Evolutionary conservation across 1,140 invertebrate genomes (phyloP), one percentile per base, ranked within the genome.

Genomic region (Drosophila ironensis): DNA sequence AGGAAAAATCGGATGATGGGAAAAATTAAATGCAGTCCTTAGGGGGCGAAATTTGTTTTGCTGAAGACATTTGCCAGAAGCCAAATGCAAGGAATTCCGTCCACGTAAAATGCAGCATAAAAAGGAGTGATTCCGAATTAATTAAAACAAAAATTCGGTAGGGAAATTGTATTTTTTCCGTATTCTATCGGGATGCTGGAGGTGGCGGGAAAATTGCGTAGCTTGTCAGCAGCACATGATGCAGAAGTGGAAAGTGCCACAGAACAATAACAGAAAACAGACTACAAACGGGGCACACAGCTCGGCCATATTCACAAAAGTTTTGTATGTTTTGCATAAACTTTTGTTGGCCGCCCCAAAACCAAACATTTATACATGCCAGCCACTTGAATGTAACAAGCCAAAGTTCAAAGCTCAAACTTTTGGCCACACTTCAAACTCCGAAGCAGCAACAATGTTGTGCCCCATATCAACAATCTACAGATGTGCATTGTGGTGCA

Each of bases 381-480:
- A 54, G 69, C 70, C 80, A 86, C 75, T 84, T 84, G 66, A 80
- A 60, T 71, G 54, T 48, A 86, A 75, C 80, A 84, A 72, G 70
- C 80, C 73, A 75, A 86, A 84, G 80, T 84, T 86, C 60, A 72
- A 64, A 80, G 42, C 28, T 30, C 66, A 64, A 84, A 86, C 53
- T 84, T 84, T 72, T 46, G 50, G 30, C 73, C 46, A 56, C 69
- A 64, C 50, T 69, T 42, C 37, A 61, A 63, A 51, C 22, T 27
- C 37, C 30, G 9, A 40, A 48, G 59, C 12, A 46, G 63, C 61
- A 71, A 71, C 68, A 63, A 17, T 63, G 60, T 63, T 63, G 60
- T 40, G 60, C 33, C 19, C 60, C 14, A 27, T 33, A 63, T 63
- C 60, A 48, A 28, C 20, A 19, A 47, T 40, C 33, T 19, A 16